A percentile compares a stretch with the other conserved stretches of the same genome.
phyloP scores from a whole-genome alignment of 2,888 invertebrate species.

The Podotricha telesiphe region DNA sequence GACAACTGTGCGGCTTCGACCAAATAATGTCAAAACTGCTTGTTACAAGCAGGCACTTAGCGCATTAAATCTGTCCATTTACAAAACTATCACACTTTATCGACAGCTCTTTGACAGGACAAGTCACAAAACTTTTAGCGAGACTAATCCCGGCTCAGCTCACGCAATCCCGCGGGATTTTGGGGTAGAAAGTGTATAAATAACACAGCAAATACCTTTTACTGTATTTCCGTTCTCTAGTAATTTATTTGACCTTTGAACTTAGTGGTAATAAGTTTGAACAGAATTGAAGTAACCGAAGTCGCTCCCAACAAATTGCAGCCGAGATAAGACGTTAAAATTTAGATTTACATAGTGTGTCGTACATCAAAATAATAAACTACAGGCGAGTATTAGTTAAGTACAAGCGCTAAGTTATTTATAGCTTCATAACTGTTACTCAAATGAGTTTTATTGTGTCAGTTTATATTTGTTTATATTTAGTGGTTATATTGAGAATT shows the following conservation, averaged over 20 bases:
- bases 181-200: slow-evolving; percentile 27
- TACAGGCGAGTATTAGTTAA: neutral
- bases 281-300: slow-evolving; percentile 20
- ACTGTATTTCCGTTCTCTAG: slow-evolving; percentile 48
- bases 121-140: slow-evolving; percentile 4
- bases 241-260: slow-evolving; percentile 43
- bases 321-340: slow-evolving; percentile 16
- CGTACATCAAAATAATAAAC: slow-evolving; percentile 25
- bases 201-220: slow-evolving; percentile 47
- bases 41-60: neutral
- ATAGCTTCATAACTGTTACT: slow-evolving; percentile 12
- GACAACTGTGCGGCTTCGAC: neutral
- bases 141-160: slow-evolving; percentile 32
- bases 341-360: slow-evolving; percentile 12
- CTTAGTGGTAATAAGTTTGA: slow-evolving; percentile 35
- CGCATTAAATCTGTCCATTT: neutral
- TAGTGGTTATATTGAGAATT: too few relatives aligned
- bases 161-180: slow-evolving; percentile 24
- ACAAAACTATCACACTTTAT: slow-evolving; percentile 29
- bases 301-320: slow-evolving; percentile 22
- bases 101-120: slow-evolving; percentile 32
- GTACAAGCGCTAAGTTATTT: slow-evolving; percentile 13
- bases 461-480: too few relatives aligned
- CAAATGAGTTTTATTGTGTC: neutral
- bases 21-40: neutral